phyloP scores from a whole-genome alignment of 2,888 invertebrate genomes.

The Campoplex capitator region DNA sequence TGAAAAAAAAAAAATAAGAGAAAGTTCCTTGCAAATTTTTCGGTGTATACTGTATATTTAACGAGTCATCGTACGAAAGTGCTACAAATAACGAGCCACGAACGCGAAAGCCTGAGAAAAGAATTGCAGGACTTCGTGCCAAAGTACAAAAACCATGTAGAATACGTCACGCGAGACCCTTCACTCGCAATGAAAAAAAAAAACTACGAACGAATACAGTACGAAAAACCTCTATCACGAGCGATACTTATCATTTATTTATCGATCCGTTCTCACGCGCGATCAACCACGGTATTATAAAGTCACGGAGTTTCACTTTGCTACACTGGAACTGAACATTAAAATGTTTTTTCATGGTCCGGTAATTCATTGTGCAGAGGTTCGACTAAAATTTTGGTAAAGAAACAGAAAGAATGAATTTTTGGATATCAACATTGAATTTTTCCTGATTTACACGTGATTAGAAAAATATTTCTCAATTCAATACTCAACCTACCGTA shows the following conservation, averaged over 20 bases:
- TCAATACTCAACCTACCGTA: too few species aligned
- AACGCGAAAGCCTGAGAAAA: constrained; percentile 18
- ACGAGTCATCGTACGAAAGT: constrained; percentile 28
- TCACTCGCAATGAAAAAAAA: constrained; percentile 30
- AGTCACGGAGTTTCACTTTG: constrained; percentile 54
- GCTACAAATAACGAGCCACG: background rate
- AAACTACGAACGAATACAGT: constrained; percentile 4
- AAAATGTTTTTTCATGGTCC: background rate
- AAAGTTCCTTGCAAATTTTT: constrained; percentile 42
- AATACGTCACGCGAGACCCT: constrained; percentile 57
- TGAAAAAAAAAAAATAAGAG: constrained; percentile 31
- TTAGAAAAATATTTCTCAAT: background rate
- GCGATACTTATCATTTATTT: constrained; percentile 61
- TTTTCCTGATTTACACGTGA: background rate
- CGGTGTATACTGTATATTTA: constrained; percentile 19
- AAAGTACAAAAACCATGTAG: constrained; percentile 52
- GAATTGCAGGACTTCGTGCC: constrained; percentile 18
- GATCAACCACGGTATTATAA: constrained; percentile 49
- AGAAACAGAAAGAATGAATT: background rate
- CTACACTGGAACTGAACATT: constrained; percentile 5
- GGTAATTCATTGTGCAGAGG: background rate
- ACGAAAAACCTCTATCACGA: constrained; percentile 25
- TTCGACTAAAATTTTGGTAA: background rate
- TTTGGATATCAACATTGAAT: background rate
- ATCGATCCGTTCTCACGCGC: constrained; percentile 61